phyloP scores from a whole-genome alignment of 2,113 vertebrate species.

The Proteles cristata region DNA sequence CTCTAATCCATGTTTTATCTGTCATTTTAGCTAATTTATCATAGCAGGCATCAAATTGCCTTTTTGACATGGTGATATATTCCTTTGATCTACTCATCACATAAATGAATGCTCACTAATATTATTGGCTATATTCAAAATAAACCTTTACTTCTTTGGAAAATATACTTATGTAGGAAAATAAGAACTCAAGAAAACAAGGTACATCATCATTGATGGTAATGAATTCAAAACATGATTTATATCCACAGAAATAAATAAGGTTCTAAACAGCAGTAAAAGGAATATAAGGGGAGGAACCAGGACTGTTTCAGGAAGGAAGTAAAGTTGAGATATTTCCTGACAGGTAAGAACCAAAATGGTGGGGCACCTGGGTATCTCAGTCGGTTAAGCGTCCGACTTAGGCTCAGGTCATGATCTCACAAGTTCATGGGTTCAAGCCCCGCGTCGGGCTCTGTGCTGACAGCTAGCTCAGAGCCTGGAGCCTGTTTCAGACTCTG shows the following conservation, averaged over 20 bases:
- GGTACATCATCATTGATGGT: background rate
- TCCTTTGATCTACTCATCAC: background rate
- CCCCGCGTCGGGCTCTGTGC: too few relatives aligned
- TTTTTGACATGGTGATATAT: background rate
- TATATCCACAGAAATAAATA: background rate
- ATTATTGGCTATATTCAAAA: background rate
- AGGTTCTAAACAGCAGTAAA: background rate
- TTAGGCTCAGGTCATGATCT: too few relatives aligned
- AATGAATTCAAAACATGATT: background rate
- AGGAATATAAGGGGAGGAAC: too few relatives aligned
- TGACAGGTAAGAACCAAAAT: background rate
- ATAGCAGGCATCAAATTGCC: background rate
- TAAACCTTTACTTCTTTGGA: background rate
- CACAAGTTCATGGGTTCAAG: too few relatives aligned
- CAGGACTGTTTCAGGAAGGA: background rate
- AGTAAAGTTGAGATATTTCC: background rate
- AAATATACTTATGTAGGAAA: background rate
- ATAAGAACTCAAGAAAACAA: background rate
- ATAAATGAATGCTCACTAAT: background rate
- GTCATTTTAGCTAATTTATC: background rate
- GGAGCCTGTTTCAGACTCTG: too few relatives aligned
- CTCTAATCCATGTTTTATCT: background rate
- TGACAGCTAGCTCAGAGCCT: too few relatives aligned
- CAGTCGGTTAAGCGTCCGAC: too few relatives aligned
- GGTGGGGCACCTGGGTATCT: background rate